A percentile compares a stretch with the other conserved stretches of the same genome.
These are phyloP conservation scores for Misgurnus mizolepis DNA, from an alignment of 2,113 vertebrate genomes.

Conservation along the genomic window DNA sequence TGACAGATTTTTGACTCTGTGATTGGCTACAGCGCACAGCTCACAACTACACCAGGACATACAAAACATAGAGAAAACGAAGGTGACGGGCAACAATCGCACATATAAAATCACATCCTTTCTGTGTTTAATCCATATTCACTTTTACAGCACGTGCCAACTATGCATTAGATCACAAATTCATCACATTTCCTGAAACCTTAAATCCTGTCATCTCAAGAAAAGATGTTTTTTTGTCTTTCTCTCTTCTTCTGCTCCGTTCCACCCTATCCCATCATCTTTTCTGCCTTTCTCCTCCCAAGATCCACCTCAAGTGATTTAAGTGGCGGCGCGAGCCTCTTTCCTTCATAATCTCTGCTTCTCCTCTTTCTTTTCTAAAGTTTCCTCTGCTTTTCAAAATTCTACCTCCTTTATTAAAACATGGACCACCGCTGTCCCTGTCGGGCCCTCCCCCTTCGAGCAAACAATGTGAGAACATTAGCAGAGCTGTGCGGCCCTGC, in stretches of 20 bases:
- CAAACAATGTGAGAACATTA: conserved; percentile 55
- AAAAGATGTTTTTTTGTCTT: not conserved
- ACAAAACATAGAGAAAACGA: not conserved
- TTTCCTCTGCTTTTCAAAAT: conserved; percentile 27
- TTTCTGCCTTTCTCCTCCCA: too few species aligned
- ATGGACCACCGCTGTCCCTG: not conserved
- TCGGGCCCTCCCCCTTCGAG: conserved; percentile 9
- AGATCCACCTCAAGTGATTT: too few species aligned
- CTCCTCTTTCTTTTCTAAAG: conserved; percentile 3
- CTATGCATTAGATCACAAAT: not conserved
- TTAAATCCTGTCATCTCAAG: conserved; percentile 46
- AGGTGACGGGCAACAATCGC: not conserved
- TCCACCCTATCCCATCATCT: too few species aligned
- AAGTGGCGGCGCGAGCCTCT: not conserved
- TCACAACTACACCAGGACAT: conserved; percentile 19
- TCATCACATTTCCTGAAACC: conserved; percentile 43
- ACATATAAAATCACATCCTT: not conserved
- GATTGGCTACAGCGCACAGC: conserved; percentile 6
- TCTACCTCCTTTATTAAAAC: conserved; percentile 30
- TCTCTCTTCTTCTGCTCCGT: too few species aligned
- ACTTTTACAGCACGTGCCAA: not conserved
- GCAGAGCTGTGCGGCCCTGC: conserved; percentile 38
- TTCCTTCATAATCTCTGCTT: conserved; percentile 8
- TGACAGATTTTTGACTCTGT: conserved; percentile 11
- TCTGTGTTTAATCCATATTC: not conserved